A percentile compares a stretch with the other conserved stretches of the same genome.
phyloP scores from a whole-genome alignment of 2,888 invertebrate species.

The Eumerus sabulonum region DNA sequence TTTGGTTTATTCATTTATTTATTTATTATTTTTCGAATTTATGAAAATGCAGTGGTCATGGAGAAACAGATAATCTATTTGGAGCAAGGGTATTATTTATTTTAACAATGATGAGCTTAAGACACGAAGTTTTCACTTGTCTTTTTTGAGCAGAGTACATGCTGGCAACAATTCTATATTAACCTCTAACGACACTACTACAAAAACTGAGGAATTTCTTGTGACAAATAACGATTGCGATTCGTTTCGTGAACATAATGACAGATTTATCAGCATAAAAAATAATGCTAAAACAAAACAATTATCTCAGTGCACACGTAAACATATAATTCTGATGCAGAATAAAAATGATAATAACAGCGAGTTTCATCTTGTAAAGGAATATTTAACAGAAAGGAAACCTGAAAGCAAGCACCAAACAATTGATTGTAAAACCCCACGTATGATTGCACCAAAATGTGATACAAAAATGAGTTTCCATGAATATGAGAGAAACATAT shows the following conservation, averaged over 20 bases:
- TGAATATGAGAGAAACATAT: no score
- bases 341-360: no score
- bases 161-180: slow-evolving; percentile 67
- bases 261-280: background rate
- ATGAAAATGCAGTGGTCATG: slow-evolving; percentile 6
- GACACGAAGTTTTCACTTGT: background rate
- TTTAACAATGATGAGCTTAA: background rate
- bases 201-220: slow-evolving; percentile 74
- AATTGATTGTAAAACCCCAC: background rate
- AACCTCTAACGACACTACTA: slow-evolving; percentile 75
- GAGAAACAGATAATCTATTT: slow-evolving; percentile 3
- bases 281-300: no score
- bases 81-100: slow-evolving; percentile 6
- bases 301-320: no score
- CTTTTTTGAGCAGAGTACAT: slow-evolving; percentile 1
- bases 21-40: no score
- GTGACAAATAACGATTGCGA: slow-evolving; percentile 74
- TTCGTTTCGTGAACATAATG: slow-evolving; percentile 75
- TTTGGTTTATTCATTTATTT: no score
- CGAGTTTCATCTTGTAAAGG: slow-evolving; percentile 69
- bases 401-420: background rate
- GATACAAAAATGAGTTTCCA: no score
- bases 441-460: slow-evolving; percentile 34
- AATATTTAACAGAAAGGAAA: slow-evolving; percentile 55
- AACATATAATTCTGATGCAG: no score